A percentile compares a stretch with the other conserved stretches of the same genome.
Conservation (phyloP, 2,113 vertebrate species). For the Sander vitreus region DNA sequence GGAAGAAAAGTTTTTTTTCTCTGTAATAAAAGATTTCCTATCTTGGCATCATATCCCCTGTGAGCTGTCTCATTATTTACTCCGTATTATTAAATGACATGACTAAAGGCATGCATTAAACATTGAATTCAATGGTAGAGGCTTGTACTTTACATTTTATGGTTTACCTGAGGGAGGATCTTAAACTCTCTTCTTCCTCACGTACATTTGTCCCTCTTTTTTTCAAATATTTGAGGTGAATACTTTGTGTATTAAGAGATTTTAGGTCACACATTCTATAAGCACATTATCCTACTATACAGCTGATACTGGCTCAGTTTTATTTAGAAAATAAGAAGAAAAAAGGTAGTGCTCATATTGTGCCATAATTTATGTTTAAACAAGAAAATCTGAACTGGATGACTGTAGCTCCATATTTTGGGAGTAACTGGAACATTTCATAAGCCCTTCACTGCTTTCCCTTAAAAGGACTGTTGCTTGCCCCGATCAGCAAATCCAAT, state of each 20-base stretch:
- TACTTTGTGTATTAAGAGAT: background rate
- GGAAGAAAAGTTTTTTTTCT: constrained; percentile 98
- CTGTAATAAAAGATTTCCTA: constrained; percentile 99
- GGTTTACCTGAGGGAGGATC: background rate
- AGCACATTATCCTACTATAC: background rate
- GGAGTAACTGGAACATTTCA: constrained; percentile 16
- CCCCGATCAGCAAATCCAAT: constrained; percentile 34
- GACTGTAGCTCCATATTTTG: constrained; percentile 1
- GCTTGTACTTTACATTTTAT: background rate
- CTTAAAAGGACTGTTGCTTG: constrained; percentile 25
- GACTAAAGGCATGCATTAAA: background rate
- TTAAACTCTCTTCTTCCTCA: background rate
- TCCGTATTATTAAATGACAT: background rate
- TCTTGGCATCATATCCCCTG: constrained; percentile 84
- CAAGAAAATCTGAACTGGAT: background rate
- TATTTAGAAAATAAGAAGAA: background rate
- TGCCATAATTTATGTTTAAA: background rate
- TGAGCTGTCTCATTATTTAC: constrained; percentile 71
- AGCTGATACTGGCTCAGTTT: background rate
- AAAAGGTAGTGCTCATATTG: background rate
- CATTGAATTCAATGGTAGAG: background rate
- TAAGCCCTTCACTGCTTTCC: constrained; percentile 24
- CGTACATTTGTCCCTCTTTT: background rate
- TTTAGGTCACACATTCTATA: background rate
- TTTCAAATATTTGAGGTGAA: no score